Percentiles rank a stretch among this genome's conserved stretches.
Conservation (phyloP, 2,797 vertebrate genomes). For the Sphenodon punctatus region DNA sequence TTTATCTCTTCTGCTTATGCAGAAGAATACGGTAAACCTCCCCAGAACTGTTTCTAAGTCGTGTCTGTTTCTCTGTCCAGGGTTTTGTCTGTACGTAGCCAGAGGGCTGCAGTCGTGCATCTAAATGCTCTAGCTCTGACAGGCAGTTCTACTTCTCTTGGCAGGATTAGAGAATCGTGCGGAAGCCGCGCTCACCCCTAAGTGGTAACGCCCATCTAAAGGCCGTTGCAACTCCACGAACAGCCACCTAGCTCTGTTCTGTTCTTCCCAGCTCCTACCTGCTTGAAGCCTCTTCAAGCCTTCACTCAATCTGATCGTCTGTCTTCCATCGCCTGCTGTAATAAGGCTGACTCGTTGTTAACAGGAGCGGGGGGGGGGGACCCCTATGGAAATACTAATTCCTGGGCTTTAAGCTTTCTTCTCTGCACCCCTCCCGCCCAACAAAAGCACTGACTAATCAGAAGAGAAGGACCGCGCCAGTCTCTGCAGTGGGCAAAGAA, state of each 20-base stretch:
- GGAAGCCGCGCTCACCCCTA: constrained; percentile 73
- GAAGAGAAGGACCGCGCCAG: constrained; percentile 29
- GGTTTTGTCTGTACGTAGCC: background rate
- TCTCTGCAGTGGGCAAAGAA: constrained; percentile 34
- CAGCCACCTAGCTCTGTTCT: constrained; percentile 52
- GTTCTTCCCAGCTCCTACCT: constrained; percentile 50
- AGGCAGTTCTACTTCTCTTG: constrained; percentile 64
- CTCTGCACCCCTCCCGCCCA: background rate
- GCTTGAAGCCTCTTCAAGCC: constrained; percentile 52
- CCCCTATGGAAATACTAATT: background rate
- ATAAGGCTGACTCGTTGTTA: constrained; percentile 50
- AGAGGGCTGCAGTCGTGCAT: background rate
- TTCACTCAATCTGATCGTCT: constrained; percentile 37
- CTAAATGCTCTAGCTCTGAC: background rate
- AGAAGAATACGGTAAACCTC: background rate
- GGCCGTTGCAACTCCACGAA: constrained; percentile 55
- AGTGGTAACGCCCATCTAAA: constrained; percentile 42
- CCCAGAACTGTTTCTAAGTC: background rate
- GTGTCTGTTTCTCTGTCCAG: background rate
- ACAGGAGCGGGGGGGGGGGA: constrained; percentile 20
- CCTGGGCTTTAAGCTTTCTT: constrained; percentile 47
- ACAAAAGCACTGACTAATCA: constrained; percentile 33
- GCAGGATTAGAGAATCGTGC: constrained; percentile 77
- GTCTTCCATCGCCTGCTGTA: constrained; percentile 32
- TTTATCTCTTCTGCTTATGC: background rate